Evolutionary conservation across 1,140 invertebrate species (phyloP).

Genomic region (Zaprionus taronus): DNA sequence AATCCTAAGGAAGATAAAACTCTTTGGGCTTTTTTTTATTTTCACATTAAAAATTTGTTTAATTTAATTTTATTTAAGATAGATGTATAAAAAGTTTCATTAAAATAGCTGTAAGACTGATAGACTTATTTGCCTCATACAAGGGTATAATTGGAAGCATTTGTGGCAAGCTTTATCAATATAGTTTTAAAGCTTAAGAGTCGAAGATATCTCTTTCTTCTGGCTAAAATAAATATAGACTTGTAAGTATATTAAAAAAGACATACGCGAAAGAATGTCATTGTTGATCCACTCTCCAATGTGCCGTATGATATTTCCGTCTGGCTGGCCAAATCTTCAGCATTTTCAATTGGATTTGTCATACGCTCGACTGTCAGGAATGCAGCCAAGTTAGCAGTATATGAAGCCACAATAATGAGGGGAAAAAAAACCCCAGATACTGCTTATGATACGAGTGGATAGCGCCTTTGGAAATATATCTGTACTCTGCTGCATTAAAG

Average conservation of each 20-base stretch:
- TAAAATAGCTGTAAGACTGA: no score
- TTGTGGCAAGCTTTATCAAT: no score
- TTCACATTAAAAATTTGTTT: no score
- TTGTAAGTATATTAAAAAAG: not conserved
- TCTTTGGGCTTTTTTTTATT: not conserved
- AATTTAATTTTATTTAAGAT: no score
- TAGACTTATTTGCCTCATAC: no score
- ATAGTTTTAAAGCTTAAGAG: no score
- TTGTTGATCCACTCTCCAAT: conserved; percentile 90
- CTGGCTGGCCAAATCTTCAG: conserved; percentile 91
- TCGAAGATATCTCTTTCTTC: no score
- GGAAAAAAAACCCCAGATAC: conserved; percentile 98
- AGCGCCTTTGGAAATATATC: conserved; percentile 95
- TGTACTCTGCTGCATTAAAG: conserved; percentile 95
- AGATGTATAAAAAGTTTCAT: no score
- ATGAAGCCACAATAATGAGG: conserved; percentile 96
- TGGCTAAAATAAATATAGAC: no score
- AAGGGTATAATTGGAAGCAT: no score
- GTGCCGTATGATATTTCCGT: conserved; percentile 94
- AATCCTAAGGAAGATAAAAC: conserved; percentile 84
- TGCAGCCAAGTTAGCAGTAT: conserved; percentile 97
- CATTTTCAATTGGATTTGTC: conserved; percentile 93
- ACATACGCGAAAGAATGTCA: conserved; percentile 90
- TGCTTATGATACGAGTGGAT: conserved; percentile 96
- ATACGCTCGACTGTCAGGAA: conserved; percentile 95